These are phyloP conservation scores for Spongilla lacustris DNA, from an alignment of 37 sponge, comb jelly and placozoan genomes.

Conservation along the genomic window DNA sequence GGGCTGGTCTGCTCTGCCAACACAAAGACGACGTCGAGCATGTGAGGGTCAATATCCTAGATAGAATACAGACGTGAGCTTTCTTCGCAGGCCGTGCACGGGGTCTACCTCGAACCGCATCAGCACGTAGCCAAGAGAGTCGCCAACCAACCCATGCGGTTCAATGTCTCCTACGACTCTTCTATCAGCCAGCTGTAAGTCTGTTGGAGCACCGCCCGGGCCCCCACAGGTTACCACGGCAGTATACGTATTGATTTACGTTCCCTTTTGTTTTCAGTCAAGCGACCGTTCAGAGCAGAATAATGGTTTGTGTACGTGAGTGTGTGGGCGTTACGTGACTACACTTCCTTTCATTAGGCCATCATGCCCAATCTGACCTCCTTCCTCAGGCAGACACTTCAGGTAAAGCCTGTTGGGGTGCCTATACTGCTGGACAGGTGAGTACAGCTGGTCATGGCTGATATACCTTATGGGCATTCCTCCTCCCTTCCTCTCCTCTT, in stretches of 20 bases:
- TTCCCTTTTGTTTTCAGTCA: background rate
- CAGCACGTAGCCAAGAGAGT: slow-evolving; percentile 27
- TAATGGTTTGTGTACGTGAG: background rate
- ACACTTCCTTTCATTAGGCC: background rate
- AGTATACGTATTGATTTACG: background rate
- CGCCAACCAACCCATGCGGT: slow-evolving; percentile 34
- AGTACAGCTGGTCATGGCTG: background rate
- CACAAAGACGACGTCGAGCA: background rate
- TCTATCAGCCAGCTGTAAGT: background rate
- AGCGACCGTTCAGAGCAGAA: background rate
- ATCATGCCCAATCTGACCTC: background rate
- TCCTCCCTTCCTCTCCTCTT: background rate
- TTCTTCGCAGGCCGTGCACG: background rate
- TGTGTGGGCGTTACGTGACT: background rate
- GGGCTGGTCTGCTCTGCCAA: background rate
- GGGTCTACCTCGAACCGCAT: slow-evolving; percentile 29
- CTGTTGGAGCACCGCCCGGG: background rate
- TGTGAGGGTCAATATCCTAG: background rate
- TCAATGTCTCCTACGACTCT: slow-evolving; percentile 12
- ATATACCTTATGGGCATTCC: too few relatives aligned
- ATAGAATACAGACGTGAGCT: background rate
- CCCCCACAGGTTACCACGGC: background rate
- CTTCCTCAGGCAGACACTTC: background rate
- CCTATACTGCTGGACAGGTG: background rate
- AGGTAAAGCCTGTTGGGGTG: background rate